Evolutionary conservation across 2,113 vertebrate species (phyloP).

Genomic region (Myrmecophaga tridactyla): DNA sequence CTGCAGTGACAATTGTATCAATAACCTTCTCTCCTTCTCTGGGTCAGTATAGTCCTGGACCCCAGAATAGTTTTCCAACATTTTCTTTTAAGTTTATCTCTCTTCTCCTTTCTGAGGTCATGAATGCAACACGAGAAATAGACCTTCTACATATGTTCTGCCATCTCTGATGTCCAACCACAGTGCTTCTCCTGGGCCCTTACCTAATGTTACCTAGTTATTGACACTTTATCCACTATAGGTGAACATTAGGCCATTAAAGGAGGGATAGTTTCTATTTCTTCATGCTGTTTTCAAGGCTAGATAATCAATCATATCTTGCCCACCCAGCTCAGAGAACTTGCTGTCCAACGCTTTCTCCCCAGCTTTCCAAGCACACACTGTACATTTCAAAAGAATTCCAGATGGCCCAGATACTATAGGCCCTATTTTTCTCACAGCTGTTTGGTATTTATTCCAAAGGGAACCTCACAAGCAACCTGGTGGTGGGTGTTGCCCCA

Average conservation of each 20-base stretch:
- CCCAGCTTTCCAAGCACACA: background rate
- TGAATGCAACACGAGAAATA: background rate
- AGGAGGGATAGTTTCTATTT: background rate
- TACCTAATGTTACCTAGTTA: rapidly evolving
- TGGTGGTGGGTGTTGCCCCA: background rate
- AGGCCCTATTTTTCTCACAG: background rate
- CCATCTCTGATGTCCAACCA: background rate
- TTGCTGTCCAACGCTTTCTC: background rate
- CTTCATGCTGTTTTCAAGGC: background rate
- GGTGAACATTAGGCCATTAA: background rate
- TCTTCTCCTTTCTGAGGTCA: background rate
- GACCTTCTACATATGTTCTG: background rate
- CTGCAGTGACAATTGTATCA: background rate
- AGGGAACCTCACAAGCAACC: background rate
- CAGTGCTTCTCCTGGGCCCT: background rate
- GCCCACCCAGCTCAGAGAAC: background rate
- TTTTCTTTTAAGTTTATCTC: background rate
- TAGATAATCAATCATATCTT: background rate
- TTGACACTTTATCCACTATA: background rate
- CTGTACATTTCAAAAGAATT: background rate
- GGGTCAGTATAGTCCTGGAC: background rate
- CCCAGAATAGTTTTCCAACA: background rate
- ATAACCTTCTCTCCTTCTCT: background rate
- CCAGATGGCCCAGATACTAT: background rate
- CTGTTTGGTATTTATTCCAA: background rate